phyloP scores from a whole-genome alignment of 2,113 vertebrate genomes.

The Microcebus ravelobensis region DNA sequence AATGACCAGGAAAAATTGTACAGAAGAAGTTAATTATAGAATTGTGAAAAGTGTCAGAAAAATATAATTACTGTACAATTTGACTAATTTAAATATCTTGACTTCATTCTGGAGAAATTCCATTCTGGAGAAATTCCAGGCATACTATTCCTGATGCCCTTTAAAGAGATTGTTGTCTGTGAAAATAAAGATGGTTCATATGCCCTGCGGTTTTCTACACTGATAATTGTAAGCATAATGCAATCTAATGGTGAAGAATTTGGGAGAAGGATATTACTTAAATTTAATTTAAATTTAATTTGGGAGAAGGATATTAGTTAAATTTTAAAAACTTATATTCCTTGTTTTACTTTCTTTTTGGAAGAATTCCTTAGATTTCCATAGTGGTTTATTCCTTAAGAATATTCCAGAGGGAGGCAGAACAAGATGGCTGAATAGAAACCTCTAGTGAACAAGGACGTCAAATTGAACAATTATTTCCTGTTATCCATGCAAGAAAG shows the following conservation, averaged over 20 bases:
- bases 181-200: background rate
- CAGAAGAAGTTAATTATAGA: background rate
- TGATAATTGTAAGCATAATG: background rate
- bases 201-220: background rate
- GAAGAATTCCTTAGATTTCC: background rate
- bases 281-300: background rate
- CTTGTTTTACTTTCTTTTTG: background rate
- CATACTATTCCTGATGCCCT: background rate
- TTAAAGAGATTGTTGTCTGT: background rate
- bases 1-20: background rate
- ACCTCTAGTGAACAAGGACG: too few relatives aligned
- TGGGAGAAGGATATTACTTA: background rate
- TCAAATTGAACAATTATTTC: too few relatives aligned
- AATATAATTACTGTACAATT: background rate
- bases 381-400: background rate
- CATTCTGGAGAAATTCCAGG: background rate
- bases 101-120: background rate
- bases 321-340: background rate
- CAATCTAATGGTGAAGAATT: background rate
- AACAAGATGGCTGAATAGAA: too few relatives aligned
- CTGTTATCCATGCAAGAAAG: too few relatives aligned
- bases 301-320: background rate
- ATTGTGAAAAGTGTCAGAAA: background rate
- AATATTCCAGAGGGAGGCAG: background rate
- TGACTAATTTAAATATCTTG: background rate